A percentile compares a stretch with the other conserved stretches of the same genome.
phyloP scores from a whole-genome alignment of 2,113 vertebrate genomes.

The Ursus arctos region DNA sequence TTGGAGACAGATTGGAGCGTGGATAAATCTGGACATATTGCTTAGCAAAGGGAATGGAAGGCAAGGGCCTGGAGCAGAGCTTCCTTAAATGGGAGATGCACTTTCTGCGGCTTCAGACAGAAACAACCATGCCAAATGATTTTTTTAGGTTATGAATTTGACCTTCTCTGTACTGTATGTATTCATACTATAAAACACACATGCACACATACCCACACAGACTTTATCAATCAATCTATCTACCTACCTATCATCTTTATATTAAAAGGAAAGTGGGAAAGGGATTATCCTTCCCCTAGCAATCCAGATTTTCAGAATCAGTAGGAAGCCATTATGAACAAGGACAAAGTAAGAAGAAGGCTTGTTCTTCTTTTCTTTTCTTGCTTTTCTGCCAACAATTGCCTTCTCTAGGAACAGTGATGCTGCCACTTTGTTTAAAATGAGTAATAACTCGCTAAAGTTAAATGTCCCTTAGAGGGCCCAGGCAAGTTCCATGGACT shows the following conservation, averaged over 20 bases:
- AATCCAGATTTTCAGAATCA: not conserved
- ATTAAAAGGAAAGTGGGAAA: not conserved
- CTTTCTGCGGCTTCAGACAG: not conserved
- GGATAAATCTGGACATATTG: not conserved
- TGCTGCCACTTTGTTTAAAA: slow-evolving; percentile 42
- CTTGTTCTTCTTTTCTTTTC: not conserved
- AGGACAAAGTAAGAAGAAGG: not conserved
- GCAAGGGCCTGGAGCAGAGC: fast-evolving
- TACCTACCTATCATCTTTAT: not conserved
- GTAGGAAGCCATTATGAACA: not conserved
- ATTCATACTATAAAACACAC: not conserved
- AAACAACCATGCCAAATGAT: not conserved
- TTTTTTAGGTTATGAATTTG: not conserved
- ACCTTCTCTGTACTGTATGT: not conserved
- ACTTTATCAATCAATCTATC: not conserved
- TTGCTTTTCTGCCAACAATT: not conserved
- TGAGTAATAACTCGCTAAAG: not conserved
- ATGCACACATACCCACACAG: not conserved
- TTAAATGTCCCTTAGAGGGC: slow-evolving; percentile 19
- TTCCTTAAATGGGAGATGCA: not conserved
- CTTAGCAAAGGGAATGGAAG: not conserved
- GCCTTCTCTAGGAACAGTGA: slow-evolving; percentile 21
- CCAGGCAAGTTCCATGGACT: not conserved
- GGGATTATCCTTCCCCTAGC: not conserved
- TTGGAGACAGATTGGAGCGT: not conserved